Evolutionary conservation across 2,888 invertebrate species (phyloP), one percentile per base, ranked within the genome.

Genomic region (Parnassius mnemosyne): DNA sequence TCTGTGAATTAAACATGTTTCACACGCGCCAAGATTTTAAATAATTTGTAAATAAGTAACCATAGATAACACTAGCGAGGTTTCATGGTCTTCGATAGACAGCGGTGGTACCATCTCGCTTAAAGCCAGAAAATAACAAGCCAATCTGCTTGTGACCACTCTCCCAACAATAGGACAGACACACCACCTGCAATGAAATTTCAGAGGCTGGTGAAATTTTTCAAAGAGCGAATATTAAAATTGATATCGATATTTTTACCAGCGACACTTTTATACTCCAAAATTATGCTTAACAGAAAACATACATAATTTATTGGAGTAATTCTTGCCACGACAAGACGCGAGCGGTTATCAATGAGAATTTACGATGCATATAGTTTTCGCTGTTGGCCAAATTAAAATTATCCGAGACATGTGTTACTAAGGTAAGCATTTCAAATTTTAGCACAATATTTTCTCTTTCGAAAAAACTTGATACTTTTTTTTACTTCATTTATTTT

Each of bases 371-470:
- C 57, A 16, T 53, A 55, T 44, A 53, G 34, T 43, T 60, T 50
- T 57, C 20, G 53, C 57, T 60, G 47, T 60, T 64, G 63, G 63
- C 57, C 60, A 64, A 53, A 64, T 64, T 64, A 64, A 64, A 64
- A 64, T 16, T 60, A 57, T 53, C 41, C 25, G 55, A 60, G 47
- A 42, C 56, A 57, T 1, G 56, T 13, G 49, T 53, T 56, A 53
- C 63, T 59, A 20, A 64, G 44, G 53, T 57, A 53, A 60, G 43
- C 60, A 57, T 60, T 64, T 60, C 50, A 50, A 57, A 25, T 60
- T 57, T 53, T 57, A 44, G 51, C 47, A 47, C 60, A 44, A 44
- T 57, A 60, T 49, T 60, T 64, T 60, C 56, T 56, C 63, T 63
- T 63, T 60, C 60, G 52, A 60, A 60, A 59, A 47, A 55, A 56